A percentile compares a stretch with the other conserved stretches of the same genome.
Evolutionary conservation across 37 sponge, comb jelly and placozoan genomes (phyloP).

Genomic region (Eunapius fragilis): DNA sequence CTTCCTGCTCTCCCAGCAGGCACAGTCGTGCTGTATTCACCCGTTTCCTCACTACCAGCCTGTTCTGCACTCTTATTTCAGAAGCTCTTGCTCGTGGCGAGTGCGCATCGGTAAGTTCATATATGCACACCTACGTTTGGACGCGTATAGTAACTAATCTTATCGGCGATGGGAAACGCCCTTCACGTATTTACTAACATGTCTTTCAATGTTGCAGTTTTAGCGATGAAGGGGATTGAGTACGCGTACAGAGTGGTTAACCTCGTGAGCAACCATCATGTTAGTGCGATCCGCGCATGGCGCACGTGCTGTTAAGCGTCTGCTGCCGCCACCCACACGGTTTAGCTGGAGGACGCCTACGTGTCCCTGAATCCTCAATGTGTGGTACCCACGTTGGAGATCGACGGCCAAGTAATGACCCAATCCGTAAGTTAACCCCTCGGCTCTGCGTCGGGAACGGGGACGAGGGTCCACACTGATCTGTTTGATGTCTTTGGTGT

Average conservation of each 20-base stretch:
- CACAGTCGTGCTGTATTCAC: background rate
- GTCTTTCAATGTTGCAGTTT: conserved; percentile 48
- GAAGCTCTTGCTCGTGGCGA: conserved; percentile 98
- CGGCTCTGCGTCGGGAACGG: background rate
- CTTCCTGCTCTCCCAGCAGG: background rate
- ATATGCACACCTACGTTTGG: background rate
- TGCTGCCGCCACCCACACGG: background rate
- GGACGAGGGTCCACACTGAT: too few relatives aligned
- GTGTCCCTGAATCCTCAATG: conserved; percentile 63
- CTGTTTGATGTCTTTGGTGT: too few relatives aligned
- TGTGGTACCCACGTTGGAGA: conserved; percentile 73
- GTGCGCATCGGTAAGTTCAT: conserved; percentile 85
- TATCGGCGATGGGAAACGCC: too few relatives aligned
- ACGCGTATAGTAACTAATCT: too few relatives aligned
- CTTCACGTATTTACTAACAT: too few relatives aligned
- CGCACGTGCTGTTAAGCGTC: background rate
- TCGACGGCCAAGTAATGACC: conserved; percentile 74
- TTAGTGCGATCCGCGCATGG: background rate
- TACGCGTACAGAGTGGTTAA: conserved; percentile 90
- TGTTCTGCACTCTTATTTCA: conserved; percentile 93
- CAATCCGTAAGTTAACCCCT: conserved; percentile 63
- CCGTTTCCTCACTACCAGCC: conserved; percentile 52
- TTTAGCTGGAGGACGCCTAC: conserved; percentile 51
- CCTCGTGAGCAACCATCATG: conserved; percentile 51
- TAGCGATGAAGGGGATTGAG: conserved; percentile 92